phyloP scores from a whole-genome alignment of 2,797 vertebrate species.

The Spinus olivaceus region DNA sequence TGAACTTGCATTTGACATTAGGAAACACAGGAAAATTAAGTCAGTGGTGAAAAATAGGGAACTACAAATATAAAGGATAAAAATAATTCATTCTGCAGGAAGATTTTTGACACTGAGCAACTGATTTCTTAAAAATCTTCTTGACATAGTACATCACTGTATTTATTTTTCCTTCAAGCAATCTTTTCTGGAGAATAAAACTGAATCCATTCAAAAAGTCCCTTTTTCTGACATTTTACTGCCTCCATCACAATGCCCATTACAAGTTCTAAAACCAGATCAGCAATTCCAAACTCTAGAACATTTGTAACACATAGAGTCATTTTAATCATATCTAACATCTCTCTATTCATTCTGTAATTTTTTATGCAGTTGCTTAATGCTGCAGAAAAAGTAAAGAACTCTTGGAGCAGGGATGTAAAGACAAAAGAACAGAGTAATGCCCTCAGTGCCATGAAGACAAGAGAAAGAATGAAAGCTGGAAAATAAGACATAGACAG shows the following conservation, averaged over 20 bases:
- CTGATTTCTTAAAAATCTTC: not conserved
- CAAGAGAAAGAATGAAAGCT: not conserved
- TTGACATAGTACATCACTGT: not conserved
- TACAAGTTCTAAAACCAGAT: not conserved
- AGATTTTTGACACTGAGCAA: not conserved
- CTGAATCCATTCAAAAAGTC: not conserved
- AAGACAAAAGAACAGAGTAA: not conserved
- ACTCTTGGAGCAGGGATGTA: not conserved
- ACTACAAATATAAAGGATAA: not conserved
- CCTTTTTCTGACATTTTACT: not conserved
- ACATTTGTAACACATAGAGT: not conserved
- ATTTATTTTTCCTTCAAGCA: not conserved
- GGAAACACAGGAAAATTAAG: conserved; percentile 23
- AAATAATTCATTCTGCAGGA: not conserved
- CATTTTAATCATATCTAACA: not conserved
- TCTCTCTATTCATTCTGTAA: not conserved
- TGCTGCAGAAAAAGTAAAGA: not conserved
- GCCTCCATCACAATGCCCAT: not conserved
- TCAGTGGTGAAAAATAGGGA: conserved; percentile 9
- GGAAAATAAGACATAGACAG: not conserved
- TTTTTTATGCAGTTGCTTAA: not conserved
- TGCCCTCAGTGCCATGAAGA: not conserved
- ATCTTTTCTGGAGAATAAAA: conserved; percentile 47
- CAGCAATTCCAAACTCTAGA: not conserved
- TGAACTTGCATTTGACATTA: conserved; percentile 55